Evolutionary conservation across 2,797 vertebrate species (phyloP).

Genomic region (Coluber constrictor): DNA sequence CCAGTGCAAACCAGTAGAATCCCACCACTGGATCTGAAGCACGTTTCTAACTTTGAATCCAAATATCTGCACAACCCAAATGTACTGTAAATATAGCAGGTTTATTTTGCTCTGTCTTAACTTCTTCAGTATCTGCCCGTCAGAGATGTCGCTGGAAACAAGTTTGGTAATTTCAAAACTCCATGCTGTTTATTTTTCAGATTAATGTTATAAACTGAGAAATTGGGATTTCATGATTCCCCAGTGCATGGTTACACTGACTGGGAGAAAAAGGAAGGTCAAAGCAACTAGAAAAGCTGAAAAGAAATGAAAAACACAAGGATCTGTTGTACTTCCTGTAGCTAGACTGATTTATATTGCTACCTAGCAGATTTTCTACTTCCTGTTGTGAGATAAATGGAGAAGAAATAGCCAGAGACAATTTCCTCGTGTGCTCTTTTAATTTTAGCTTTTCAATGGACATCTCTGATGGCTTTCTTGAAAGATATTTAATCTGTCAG

Average conservation of each 20-base stretch:
- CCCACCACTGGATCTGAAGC: not conserved
- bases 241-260: not conserved
- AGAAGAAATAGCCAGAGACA: not conserved
- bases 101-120: not conserved
- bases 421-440: not conserved
- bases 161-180: not conserved
- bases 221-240: not conserved
- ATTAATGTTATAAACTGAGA: not conserved
- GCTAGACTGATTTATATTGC: not conserved
- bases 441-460: not conserved
- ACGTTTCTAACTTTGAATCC: not conserved
- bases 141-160: not conserved
- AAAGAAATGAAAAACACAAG: not conserved
- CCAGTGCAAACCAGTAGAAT: too few species aligned
- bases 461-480: not conserved
- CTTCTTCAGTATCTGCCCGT: not conserved
- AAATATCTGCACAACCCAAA: not conserved
- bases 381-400: not conserved
- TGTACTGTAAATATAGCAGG: not conserved
- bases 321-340: not conserved
- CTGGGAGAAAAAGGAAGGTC: not conserved
- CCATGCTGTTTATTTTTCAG: not conserved
- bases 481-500: not conserved
- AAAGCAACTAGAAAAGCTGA: not conserved
- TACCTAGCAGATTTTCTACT: not conserved